Percentiles rank a stretch among this genome's conserved stretches.
Evolutionary conservation across 2,888 invertebrate genomes (phyloP).

Genomic region (Stegophylla sp.): DNA sequence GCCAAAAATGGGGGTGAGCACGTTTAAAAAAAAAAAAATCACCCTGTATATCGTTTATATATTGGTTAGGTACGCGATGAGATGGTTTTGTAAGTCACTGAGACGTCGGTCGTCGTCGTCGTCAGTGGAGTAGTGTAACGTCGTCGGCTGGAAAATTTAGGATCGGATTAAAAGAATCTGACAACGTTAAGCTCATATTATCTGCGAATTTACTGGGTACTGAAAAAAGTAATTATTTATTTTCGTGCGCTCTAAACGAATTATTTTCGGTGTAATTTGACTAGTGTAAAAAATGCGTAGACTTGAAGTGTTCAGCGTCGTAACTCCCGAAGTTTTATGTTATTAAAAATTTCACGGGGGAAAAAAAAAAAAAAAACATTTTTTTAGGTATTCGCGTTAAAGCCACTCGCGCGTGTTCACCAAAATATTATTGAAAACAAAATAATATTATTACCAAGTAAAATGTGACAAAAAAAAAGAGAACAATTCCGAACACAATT

Average conservation of each 20-base stretch:
- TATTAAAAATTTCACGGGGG: not conserved
- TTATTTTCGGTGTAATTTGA: conserved; percentile 12
- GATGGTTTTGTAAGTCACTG: conserved; percentile 42
- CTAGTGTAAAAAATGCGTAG: not conserved
- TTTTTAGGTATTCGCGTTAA: not conserved
- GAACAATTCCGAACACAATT: too few species aligned
- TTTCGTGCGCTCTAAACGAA: conserved; percentile 23
- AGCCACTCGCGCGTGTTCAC: not conserved
- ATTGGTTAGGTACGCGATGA: conserved; percentile 43
- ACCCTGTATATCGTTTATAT: too few species aligned
- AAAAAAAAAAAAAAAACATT: too few species aligned
- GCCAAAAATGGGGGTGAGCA: too few species aligned
- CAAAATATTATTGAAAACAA: not conserved
- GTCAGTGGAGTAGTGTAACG: too few species aligned
- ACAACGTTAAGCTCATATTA: conserved; percentile 19
- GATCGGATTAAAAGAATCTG: conserved; percentile 11
- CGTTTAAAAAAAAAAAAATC: too few species aligned
- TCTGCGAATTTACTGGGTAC: not conserved
- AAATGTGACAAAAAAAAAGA: too few species aligned
- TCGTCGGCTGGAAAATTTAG: not conserved
- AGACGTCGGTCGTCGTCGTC: not conserved
- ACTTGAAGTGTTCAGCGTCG: conserved; percentile 10
- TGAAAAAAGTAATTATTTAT: conserved; percentile 9
- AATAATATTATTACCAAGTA: too few species aligned
- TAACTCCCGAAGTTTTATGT: conserved; percentile 12